These are phyloP conservation scores for Synanthedon myopaeformis DNA, from an alignment of 2,888 invertebrate species.

Conservation along the genomic window DNA sequence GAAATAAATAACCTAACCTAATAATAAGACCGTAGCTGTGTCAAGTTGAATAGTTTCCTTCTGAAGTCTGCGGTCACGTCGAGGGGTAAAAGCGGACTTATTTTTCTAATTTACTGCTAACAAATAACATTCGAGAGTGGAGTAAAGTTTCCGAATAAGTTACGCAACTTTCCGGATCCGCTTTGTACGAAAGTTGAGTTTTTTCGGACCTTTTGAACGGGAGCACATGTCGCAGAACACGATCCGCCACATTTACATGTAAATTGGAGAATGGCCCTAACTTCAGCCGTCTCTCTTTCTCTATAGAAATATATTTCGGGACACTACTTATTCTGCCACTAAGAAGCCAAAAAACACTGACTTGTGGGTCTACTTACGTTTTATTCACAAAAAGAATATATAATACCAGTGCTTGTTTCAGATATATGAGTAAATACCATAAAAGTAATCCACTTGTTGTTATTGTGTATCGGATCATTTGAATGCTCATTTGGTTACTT, in stretches of 20 bases:
- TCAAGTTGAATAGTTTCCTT: slow-evolving; percentile 19
- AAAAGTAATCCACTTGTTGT: no score
- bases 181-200: slow-evolving; percentile 6
- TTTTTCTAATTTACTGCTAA: slow-evolving; percentile 37
- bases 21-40: slow-evolving; percentile 15
- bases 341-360: no score
- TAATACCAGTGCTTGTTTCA: no score
- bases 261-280: slow-evolving; percentile 26
- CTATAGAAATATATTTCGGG: no score
- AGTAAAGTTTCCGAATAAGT: slow-evolving; percentile 46
- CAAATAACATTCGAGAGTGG: slow-evolving; percentile 23
- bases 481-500: no score
- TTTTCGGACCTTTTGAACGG: slow-evolving; percentile 10
- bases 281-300: no score
- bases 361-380: no score
- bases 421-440: no score
- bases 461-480: no score
- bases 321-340: no score
- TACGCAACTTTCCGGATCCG: slow-evolving; percentile 13
- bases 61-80: slow-evolving; percentile 5
- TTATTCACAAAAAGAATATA: no score
- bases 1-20: no score
- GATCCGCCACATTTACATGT: slow-evolving; percentile 37
- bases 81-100: slow-evolving; percentile 17
- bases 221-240: slow-evolving; percentile 33